A percentile compares a stretch with the other conserved stretches of the same genome.
phyloP scores from a whole-genome alignment of 2,113 vertebrate species.

The Prunella fulvescens region DNA sequence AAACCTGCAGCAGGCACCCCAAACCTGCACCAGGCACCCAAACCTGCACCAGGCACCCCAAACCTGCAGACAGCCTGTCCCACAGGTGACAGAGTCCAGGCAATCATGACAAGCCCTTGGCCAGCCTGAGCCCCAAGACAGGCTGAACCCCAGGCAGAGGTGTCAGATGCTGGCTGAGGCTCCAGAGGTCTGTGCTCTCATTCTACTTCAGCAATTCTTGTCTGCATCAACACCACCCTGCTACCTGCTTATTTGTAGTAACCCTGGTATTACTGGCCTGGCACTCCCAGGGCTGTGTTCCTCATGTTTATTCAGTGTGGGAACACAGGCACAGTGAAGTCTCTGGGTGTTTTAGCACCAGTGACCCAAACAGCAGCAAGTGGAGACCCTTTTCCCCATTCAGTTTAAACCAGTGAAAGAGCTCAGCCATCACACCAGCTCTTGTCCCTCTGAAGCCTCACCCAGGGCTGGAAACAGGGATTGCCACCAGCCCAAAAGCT shows the following conservation, averaged over 20 bases:
- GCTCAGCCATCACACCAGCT: not conserved
- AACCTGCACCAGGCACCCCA: too few species aligned
- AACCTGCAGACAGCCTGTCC: not conserved
- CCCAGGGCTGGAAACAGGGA: not conserved
- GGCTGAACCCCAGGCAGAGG: not conserved
- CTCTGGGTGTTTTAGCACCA: not conserved
- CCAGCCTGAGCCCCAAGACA: not conserved
- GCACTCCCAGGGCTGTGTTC: not conserved
- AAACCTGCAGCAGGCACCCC: not conserved
- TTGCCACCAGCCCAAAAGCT: not conserved
- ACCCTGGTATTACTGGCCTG: not conserved
- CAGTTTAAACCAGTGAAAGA: not conserved
- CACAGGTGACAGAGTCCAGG: not conserved
- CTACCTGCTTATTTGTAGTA: not conserved
- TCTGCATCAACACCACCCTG: not conserved
- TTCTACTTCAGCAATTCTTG: not conserved
- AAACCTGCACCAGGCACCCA: too few species aligned
- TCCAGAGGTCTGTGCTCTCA: not conserved
- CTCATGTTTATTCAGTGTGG: not conserved
- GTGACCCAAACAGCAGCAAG: not conserved
- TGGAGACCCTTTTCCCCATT: not conserved
- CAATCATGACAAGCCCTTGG: not conserved
- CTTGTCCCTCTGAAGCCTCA: not conserved
- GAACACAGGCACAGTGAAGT: not conserved
- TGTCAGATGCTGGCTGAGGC: not conserved